Percentiles rank a stretch among this genome's conserved stretches.
phyloP scores from a whole-genome alignment of 64 coral and sea anemone species.

The Montipora sp. region DNA sequence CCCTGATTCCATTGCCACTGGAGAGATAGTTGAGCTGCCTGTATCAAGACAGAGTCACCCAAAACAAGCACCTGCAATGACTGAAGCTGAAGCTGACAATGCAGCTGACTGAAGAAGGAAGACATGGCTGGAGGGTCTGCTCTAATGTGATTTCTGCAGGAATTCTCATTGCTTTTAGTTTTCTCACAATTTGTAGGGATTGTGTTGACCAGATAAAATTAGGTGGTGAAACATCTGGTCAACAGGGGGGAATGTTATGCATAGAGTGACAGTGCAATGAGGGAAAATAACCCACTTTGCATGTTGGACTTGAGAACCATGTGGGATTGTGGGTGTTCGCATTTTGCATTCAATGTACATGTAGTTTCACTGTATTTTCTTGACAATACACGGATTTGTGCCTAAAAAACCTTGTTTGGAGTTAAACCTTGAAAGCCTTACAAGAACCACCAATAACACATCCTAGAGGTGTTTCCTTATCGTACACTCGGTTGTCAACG shows the following conservation, averaged over 20 bases:
- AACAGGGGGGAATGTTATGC: background rate
- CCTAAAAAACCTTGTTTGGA: too few relatives aligned
- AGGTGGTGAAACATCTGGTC: background rate
- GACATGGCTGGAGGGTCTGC: background rate
- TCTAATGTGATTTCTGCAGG: background rate
- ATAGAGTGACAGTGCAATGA: background rate
- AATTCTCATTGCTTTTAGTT: conserved; percentile 4
- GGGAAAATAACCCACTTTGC: background rate
- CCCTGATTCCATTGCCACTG: background rate
- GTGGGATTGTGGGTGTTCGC: background rate
- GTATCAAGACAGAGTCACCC: background rate
- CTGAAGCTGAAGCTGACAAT: too few relatives aligned
- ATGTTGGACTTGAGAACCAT: background rate
- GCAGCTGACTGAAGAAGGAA: conserved; percentile 16
- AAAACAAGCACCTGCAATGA: background rate
- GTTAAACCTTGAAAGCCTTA: too few relatives aligned
- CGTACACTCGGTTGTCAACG: too few relatives aligned
- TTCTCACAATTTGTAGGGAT: background rate
- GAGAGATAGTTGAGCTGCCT: background rate
- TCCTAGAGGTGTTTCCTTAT: too few relatives aligned
- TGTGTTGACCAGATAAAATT: background rate
- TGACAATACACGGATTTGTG: too few relatives aligned
- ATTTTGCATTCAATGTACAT: background rate
- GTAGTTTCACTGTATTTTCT: too few relatives aligned
- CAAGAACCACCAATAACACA: too few relatives aligned